Evolutionary conservation across 2,113 vertebrate species (phyloP), one percentile per base, ranked within the genome.

Genomic region (Leuciscus idus): DNA sequence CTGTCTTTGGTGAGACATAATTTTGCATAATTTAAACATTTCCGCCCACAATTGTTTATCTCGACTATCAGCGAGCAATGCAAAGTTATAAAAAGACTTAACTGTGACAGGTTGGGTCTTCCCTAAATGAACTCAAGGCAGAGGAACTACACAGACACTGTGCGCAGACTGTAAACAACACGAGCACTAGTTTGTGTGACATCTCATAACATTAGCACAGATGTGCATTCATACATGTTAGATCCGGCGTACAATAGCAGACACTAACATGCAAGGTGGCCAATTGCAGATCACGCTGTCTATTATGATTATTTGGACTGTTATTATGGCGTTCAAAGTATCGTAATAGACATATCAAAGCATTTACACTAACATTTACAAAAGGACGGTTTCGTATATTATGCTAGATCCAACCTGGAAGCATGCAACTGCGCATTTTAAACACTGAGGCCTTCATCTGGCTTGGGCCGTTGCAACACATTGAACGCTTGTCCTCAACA

Each of bases 371-470:
- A 57, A 36, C 9, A 57, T 55, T 21, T 11, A 78, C 17, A 6
- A 78, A 78, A 30, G 75, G 28, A 13, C 28, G 6, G 46, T 11
- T 33, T 55, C 5, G 10, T 55, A 9, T 50, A 19, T n/a, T 17
- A 15, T 13, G 13, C 46, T 48, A 55, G 3, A 68, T 15, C 2
- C 81, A 55, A 70, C 4, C 17, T 81, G 21, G n/a, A 39, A 48
- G 4, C 79, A 46, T 19, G 15, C 59, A 81, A 48, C 23, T 81
- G 12, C 62, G 64, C 28, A 23, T 61, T 74, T 66, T 62, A 66
- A 36, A 76, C 64, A 83, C 21, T 57, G 50, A 70, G 84, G 50
- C 77, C 91, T 77, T 86, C 73, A 72, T 64, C 15, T 55, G 36
- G 59, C 33, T 62, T 75, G 48, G 48, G 15, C 77, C 39, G 39